These are phyloP conservation scores for Dryobates pubescens DNA, from an alignment of 2,797 vertebrate genomes.

Conservation along the genomic window DNA sequence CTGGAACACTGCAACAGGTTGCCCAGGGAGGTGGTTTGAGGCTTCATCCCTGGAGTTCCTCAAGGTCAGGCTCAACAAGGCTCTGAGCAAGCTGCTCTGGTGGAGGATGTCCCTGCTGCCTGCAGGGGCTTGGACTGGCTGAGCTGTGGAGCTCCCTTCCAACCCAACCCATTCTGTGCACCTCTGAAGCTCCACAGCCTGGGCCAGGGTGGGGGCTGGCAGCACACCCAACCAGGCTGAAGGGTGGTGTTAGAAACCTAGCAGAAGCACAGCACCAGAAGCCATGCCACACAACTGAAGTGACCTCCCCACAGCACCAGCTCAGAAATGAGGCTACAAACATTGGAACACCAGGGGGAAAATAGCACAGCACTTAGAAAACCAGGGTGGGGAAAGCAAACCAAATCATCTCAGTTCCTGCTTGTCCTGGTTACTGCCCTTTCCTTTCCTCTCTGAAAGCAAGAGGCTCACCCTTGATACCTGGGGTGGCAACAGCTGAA, in stretches of 20 bases:
- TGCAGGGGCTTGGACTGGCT: too few species aligned
- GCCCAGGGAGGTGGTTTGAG: too few species aligned
- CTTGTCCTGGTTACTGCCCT: slow-evolving; percentile 47
- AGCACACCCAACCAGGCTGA: not conserved
- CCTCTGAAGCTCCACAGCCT: not conserved
- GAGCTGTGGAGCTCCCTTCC: too few species aligned
- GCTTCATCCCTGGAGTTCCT: too few species aligned
- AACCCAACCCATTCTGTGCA: too few species aligned
- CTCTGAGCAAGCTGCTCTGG: too few species aligned
- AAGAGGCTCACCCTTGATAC: slow-evolving; percentile 46
- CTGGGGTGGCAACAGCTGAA: slow-evolving; percentile 60
- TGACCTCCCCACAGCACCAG: not conserved
- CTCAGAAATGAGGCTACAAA: not conserved
- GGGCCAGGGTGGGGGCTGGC: not conserved
- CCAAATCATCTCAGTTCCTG: not conserved
- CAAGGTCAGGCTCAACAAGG: too few species aligned
- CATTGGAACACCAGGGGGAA: not conserved
- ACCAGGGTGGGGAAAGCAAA: not conserved
- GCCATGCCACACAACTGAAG: not conserved
- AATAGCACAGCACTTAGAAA: not conserved
- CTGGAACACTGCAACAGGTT: too few species aligned
- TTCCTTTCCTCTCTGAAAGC: slow-evolving; percentile 53
- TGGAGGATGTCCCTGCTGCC: too few species aligned
- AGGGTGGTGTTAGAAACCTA: not conserved
- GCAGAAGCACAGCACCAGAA: not conserved